Base-by-base conservation (phyloP, 2,797 vertebrate genomes). In the Echeneis naucrates region DNA sequence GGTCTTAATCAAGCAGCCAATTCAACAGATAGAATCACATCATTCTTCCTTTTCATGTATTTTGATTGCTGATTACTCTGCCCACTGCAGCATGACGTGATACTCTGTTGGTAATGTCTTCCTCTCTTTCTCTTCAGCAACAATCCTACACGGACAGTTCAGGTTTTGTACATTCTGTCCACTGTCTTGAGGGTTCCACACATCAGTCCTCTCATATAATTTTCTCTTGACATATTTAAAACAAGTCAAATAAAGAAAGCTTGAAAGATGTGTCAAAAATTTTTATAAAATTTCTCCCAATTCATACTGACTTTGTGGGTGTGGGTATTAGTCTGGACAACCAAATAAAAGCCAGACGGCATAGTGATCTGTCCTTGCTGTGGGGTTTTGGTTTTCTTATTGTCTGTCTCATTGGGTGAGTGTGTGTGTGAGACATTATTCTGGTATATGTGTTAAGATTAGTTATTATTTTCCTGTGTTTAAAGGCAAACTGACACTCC, bases 371-470 rank as follows among this genome's bases (percentile, higher is more conserved):
- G 71, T 64, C 59, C 64, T 27, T 71, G 59, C 66, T 79, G 44
- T 48, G 13, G 78, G 60, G 76, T 81, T 42, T 81, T 47, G 21
- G 60, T 56, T 70, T 73, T 42, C 48, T 75, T 56, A 45, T 64
- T 72, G n/a, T 66, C 72, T 53, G 38, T 38, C 45, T 59, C 27
- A 57, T 47, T 66, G 33, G 37, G 42, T 78, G 21, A 23, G 14
- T 74, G 24, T 76, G 48, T 13, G 27, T 23, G 37, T 38, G n/a
- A n/a, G n/a, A n/a, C n/a, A n/a, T n/a, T n/a, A n/a, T 40, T 52
- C 24, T 26, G 50, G 45, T 5, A 35, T 4, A 14, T 56, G 24
- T 60, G 65, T 21, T 2, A n/a, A 67, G 27, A 17, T 23, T 33
- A 40, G 11, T 13, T 40, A n/a, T 52, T 3, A 30, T 67, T 63